Base-by-base conservation (phyloP, 2,797 vertebrate genomes). In the Saxicola maurus region DNA sequence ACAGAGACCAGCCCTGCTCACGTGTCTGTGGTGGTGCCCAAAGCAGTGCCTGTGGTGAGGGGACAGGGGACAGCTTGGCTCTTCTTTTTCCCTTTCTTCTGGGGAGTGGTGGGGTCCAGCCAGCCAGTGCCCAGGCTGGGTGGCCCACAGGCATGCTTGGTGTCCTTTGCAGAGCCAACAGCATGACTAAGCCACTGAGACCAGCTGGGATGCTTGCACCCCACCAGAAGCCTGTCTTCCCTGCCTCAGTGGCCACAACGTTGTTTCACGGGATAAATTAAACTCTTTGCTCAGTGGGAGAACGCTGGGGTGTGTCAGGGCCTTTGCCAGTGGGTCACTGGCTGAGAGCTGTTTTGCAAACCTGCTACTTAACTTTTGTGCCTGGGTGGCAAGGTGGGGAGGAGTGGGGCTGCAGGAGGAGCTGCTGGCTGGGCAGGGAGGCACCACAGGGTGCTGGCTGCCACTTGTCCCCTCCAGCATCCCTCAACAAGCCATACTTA, bases 11-110 rank as follows among this genome's bases (percentile, higher is more conserved):
- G 51, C 81, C n/a, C 53, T 25, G 33, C 62, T 89, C 61, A 33
- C 1, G 0, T 1, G 1, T 42, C 61, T 42, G 6, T 38, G 68
- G 61, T 2, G 3, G 11, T 49, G 52, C 30, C 45, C n/a, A 11
- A 23, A 66, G 28, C 6, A 15, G 31, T 0, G 15, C 30, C 33
- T 4, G 42, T 7, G 38, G 48, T 30, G 66, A 53, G 52, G 59
- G 21, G 27, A 25, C 0, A 0, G 30, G 31, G 30, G 15, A 30
- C 33, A 38, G 49, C 59, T 67, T 0, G 0, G 42, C 0, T 0
- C 49, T 2, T 20, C 64, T 51, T 89, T 72, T 78, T 64, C 72
- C 25, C 23, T 45, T 91, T 69, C 57, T 51, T 43, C 24, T 20
- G 46, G 24, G 20, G 43, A 65, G 65, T 0, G 2, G 49, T 2